Percentiles rank a stretch among this genome's conserved stretches.
Conservation (phyloP, 2,888 invertebrate species). For the Phaonia tiefii region DNA sequence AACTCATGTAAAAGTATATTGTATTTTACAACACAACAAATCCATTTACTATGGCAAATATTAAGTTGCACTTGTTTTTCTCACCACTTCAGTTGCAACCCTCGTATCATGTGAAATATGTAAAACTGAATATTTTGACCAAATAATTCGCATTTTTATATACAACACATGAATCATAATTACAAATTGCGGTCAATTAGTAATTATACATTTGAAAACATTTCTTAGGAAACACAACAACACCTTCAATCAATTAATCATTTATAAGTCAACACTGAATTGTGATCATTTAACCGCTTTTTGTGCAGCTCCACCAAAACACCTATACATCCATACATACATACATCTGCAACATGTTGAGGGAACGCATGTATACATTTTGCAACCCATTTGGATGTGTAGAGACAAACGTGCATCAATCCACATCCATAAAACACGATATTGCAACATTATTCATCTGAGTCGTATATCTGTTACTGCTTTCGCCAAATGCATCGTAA, state of each 20-base stretch:
- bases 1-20: too few species aligned
- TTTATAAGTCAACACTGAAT: not conserved
- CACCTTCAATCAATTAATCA: constrained; percentile 13
- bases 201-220: not conserved
- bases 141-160: not conserved
- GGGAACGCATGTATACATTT: not conserved
- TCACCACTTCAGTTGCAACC: too few species aligned
- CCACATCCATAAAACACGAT: not conserved
- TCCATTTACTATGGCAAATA: too few species aligned
- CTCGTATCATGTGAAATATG: too few species aligned
- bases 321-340: not conserved
- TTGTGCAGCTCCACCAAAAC: too few species aligned
- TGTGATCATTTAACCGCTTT: not conserved
- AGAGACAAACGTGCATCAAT: not conserved
- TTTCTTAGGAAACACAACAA: not conserved
- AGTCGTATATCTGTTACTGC: constrained; percentile 9
- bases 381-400: not conserved
- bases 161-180: not conserved
- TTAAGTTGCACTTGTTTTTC: too few species aligned
- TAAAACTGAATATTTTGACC: too few species aligned
- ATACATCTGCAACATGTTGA: not conserved
- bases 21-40: too few species aligned
- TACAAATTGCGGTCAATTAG: not conserved
- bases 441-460: constrained; percentile 17
- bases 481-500: constrained; percentile 33